Percentiles rank a stretch among this genome's conserved stretches.
Evolutionary conservation across 2,888 invertebrate genomes (phyloP).

Genomic region (Petrophora chlorosata): DNA sequence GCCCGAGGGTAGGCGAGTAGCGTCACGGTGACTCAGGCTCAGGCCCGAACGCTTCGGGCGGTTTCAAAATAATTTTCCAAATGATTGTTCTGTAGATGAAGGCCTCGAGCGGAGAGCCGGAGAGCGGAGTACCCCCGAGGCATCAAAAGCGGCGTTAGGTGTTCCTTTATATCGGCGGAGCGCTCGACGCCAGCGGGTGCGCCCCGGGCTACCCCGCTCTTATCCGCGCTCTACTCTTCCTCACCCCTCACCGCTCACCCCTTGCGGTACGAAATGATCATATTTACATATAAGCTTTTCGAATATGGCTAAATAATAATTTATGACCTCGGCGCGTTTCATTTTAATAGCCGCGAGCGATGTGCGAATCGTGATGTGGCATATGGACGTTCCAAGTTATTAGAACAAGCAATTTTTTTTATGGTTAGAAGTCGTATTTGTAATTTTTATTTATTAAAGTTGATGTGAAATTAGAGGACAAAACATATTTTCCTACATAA

Average conservation of each 20-base stretch:
- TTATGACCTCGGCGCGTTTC: conserved; percentile 54
- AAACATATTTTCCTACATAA: too few species aligned
- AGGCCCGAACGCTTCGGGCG: conserved; percentile 49
- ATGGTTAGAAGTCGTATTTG: too few species aligned
- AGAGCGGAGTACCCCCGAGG: conserved; percentile 47
- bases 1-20: conserved; percentile 18
- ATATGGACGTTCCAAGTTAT: conserved; percentile 18
- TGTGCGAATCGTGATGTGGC: conserved; percentile 49
- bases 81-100: conserved; percentile 77
- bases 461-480: too few species aligned
- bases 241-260: conserved; percentile 38
- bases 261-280: conserved; percentile 36
- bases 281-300: conserved; percentile 49
- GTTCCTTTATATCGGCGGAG: conserved; percentile 53
- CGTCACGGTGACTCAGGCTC: conserved; percentile 16
- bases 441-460: too few species aligned
- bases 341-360: conserved; percentile 47
- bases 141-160: conserved; percentile 58
- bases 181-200: conserved; percentile 38
- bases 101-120: conserved; percentile 50
- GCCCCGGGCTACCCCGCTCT: conserved; percentile 29
- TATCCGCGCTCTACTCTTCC: conserved; percentile 12
- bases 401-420: too few species aligned
- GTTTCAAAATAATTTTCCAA: conserved; percentile 75
- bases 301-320: conserved; percentile 57